Conservation (phyloP, 2,113 vertebrate species). For the Percopsis transmontana region DNA sequence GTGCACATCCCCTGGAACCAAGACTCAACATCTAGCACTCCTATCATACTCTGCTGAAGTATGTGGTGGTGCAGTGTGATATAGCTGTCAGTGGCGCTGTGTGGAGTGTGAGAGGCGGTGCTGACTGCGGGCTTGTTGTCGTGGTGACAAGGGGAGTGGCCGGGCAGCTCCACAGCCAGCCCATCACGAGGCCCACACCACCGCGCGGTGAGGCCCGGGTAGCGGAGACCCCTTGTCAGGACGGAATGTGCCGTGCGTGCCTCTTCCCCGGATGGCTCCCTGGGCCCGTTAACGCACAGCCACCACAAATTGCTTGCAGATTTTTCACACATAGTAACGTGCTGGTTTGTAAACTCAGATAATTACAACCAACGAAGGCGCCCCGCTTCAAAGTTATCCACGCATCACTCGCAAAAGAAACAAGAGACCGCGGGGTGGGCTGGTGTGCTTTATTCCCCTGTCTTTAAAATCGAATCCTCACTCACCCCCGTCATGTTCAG, state of each 20-base stretch:
- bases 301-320: constrained; percentile 82
- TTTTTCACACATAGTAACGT: constrained; percentile 82
- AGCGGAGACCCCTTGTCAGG: constrained; percentile 48
- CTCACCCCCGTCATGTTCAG: neutral
- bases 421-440: neutral
- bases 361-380: constrained; percentile 66
- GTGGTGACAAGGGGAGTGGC: neutral
- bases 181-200: neutral
- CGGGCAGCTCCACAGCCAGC: constrained; percentile 4
- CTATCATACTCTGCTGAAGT: neutral
- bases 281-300: constrained; percentile 67
- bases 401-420: constrained; percentile 34
- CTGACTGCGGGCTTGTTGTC: neutral
- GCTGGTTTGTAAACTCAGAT: constrained; percentile 76
- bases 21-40: neutral
- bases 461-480: constrained; percentile 9
- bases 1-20: neutral
- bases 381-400: constrained; percentile 53
- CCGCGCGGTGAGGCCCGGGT: constrained; percentile 35
- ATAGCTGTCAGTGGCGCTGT: neutral
- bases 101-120: neutral
- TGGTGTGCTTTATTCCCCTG: neutral
- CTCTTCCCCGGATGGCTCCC: constrained; percentile 47
- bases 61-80: constrained; percentile 4
- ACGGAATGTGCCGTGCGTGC: constrained; percentile 69